A percentile compares a stretch with the other conserved stretches of the same genome.
Conservation (phyloP, 1,140 invertebrate species). For the Vanessa tameamea region DNA sequence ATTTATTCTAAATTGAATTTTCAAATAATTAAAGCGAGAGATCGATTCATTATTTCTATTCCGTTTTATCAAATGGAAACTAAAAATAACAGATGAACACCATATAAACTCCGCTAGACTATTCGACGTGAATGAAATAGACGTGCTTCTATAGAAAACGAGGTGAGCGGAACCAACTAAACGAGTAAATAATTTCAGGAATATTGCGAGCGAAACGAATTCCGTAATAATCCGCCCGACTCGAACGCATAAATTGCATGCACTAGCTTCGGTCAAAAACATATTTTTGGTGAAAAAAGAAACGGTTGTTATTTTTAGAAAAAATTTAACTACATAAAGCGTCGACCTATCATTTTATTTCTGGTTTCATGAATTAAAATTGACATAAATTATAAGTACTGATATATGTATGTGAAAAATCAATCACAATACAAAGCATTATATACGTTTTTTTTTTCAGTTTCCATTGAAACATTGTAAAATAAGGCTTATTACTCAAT, state of each 20-base stretch:
- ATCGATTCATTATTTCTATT: background rate
- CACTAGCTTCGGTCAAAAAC: background rate
- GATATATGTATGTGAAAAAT: no score
- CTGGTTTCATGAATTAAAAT: no score
- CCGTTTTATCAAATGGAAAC: background rate
- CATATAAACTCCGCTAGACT: constrained; percentile 1
- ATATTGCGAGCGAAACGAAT: constrained; percentile 13
- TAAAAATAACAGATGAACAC: background rate
- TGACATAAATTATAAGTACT: no score
- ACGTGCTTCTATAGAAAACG: constrained; percentile 10
- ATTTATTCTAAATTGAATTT: background rate
- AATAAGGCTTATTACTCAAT: no score
- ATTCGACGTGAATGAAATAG: background rate
- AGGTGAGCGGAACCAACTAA: constrained; percentile 15
- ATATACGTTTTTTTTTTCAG: no score
- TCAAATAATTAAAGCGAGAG: background rate
- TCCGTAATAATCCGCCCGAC: constrained; percentile 10
- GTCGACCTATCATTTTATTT: background rate
- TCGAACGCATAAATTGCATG: constrained; percentile 1
- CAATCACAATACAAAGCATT: no score
- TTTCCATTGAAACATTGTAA: no score
- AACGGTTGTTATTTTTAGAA: background rate
- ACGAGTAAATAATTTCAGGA: constrained; percentile 16
- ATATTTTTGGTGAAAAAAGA: background rate
- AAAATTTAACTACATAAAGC: background rate